A percentile compares a stretch with the other conserved stretches of the same genome.
Evolutionary conservation across 2,888 invertebrate species (phyloP).

Genomic region (Argyresthia goedartella): DNA sequence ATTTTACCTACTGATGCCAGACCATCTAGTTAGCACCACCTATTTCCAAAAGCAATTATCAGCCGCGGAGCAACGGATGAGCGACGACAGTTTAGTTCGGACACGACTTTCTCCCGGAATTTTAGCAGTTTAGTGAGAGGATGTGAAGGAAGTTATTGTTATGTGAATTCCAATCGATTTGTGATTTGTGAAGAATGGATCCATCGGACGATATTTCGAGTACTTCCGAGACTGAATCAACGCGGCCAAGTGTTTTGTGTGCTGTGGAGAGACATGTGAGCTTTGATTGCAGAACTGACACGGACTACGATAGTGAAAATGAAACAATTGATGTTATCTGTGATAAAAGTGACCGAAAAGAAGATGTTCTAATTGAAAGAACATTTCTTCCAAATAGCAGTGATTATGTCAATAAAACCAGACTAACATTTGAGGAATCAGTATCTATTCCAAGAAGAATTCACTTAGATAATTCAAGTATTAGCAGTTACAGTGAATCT

Average conservation of each 20-base stretch:
- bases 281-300: slow-evolving; percentile 42
- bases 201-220: slow-evolving; percentile 50
- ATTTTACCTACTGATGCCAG: slow-evolving; percentile 52
- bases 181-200: slow-evolving; percentile 27
- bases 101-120: not conserved
- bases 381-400: too few relatives aligned
- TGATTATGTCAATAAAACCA: too few relatives aligned
- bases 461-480: slow-evolving; percentile 19
- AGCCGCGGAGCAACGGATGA: slow-evolving; percentile 7
- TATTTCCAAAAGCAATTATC: slow-evolving; percentile 67
- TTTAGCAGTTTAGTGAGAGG: not conserved
- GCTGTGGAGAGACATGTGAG: slow-evolving; percentile 24
- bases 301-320: slow-evolving; percentile 57
- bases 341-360: slow-evolving; percentile 46
- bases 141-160: not conserved
- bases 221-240: slow-evolving; percentile 47
- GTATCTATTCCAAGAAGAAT: too few relatives aligned
- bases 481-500: slow-evolving; percentile 10
- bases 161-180: not conserved
- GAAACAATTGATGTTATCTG: slow-evolving; percentile 61
- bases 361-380: slow-evolving; percentile 1
- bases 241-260: slow-evolving; percentile 17
- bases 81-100: not conserved
- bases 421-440: slow-evolving; percentile 21
- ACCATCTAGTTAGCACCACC: slow-evolving; percentile 45